Base-by-base conservation (phyloP, 2,888 invertebrate genomes). In the Tetragonula carbonaria region DNA sequence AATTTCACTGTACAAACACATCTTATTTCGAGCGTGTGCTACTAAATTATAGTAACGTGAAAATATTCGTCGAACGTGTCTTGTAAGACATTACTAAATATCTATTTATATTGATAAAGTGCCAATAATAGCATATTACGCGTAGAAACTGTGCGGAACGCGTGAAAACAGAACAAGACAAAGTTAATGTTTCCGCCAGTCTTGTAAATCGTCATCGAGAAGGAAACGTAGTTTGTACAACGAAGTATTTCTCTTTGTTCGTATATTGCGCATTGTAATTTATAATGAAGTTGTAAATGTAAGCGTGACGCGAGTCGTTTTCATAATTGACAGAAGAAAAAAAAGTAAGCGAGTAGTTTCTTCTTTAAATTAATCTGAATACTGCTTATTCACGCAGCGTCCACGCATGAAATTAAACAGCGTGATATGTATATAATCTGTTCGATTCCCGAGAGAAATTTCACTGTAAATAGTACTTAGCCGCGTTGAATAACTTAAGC, bases 401-500 rank as follows among this genome's bases (percentile, higher is more conserved):
- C 23, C 38, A 8, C 57, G 51, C 33, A 21, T 21, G 1, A 50
- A 62, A 68, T 66, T 57, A 57, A 59, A 18, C 21, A 45, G 55
- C 21, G 66, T 53, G 73, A 76, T 67, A 57, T 89, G 84, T 88
- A 80, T 53, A 86, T 83, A 85, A 80, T 33, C 71, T 68, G 80
- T 80, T 78, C 72, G 50, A 72, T 62, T 80, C 53, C 65, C 63
- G 51, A 45, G 45, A 45, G 45, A 67, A 70, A 74, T 68, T 72
- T 53, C 75, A 79, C 67, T 89, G 88, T 89, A 89, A 80, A 89
- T 89, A 90, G 57, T 74, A 51, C 62, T 84, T 66, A 78, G 70
- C 65, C 67, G 66, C 78, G 45, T 70, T 65, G 63, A 73, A 50
- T 74, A 74, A 78, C 72, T 88, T 78, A 80, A 80, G 67, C 55